phyloP scores from a whole-genome alignment of 2,888 invertebrate species.

The Tetropium fuscum region DNA sequence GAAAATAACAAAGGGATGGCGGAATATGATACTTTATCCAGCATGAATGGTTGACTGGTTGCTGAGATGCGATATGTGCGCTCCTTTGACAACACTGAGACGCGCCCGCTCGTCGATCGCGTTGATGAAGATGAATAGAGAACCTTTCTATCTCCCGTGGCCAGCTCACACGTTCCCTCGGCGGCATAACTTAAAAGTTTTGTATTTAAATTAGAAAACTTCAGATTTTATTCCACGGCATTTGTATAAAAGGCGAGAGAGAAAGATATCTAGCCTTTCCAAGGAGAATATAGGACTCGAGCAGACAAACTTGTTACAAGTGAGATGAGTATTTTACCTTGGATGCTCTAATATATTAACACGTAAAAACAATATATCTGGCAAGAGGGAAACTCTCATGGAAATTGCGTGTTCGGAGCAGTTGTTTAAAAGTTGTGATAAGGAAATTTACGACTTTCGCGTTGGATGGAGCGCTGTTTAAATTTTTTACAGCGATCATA shows the following conservation, averaged over 20 bases:
- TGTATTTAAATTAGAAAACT: slow-evolving; percentile 16
- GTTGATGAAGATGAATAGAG: slow-evolving; percentile 18
- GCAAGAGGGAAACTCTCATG: neutral
- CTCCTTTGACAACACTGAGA: neutral
- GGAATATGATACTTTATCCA: slow-evolving; percentile 15
- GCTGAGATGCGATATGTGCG: slow-evolving; percentile 4
- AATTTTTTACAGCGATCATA: no score
- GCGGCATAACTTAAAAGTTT: slow-evolving; percentile 16
- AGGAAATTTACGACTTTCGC: no score
- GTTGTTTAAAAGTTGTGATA: slow-evolving; percentile 14
- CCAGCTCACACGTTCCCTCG: slow-evolving; percentile 9
- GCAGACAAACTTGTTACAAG: slow-evolving; percentile 12
- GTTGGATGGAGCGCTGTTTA: no score
- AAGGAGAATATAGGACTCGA: neutral
- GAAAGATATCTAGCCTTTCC: slow-evolving; percentile 5
- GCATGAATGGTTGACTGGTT: slow-evolving; percentile 6
- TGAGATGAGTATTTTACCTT: slow-evolving; percentile 12
- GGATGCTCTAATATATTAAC: slow-evolving; percentile 12
- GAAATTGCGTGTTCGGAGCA: neutral
- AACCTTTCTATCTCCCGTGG: slow-evolving; percentile 16
- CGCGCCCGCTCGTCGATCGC: slow-evolving; percentile 6
- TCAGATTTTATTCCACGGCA: slow-evolving; percentile 7
- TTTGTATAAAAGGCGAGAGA: slow-evolving; percentile 1
- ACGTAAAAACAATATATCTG: slow-evolving; percentile 10
- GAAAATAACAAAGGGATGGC: slow-evolving; percentile 8